Evolutionary conservation across 2,797 vertebrate species (phyloP), one percentile per base, ranked within the genome.

Genomic region (Lindbergichthys nudifrons): DNA sequence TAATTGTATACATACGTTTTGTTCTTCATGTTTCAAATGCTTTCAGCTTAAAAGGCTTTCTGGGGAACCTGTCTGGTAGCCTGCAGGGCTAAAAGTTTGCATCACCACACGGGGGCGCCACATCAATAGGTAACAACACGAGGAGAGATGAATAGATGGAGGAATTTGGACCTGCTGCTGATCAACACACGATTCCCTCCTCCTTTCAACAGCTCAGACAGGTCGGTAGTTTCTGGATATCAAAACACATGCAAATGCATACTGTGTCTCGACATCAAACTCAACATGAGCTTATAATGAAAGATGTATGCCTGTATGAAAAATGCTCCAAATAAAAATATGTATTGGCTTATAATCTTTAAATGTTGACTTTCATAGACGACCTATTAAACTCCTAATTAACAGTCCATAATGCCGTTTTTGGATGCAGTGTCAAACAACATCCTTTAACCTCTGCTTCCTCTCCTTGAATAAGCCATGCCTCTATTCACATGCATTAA

Each of bases 101-200:
- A 21, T 0, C 5, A 26, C 88, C 93, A 88, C 89, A 48, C 19
- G 92, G 77, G 79, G 89, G 92, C 89, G 89, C 86, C 79, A 83
- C 63, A 77, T 68, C 74, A 65, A 53, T 53, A 74, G 15, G 21
- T 53, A 65, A 75, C n/a, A 70, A 14, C 57, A 30, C 57, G 30
- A 26, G 18, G 14, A 12, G 15, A 0, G 32, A 12, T 10, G n/a
- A 5, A 45, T 41, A 0, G 23, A 36, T 4, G 61, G 26, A 13
- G 11, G 52, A 2, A 7, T 26, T 26, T 6, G n/a, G 63, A 79
- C 65, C 54, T 78, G 82, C 58, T 77, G 64, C 65, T 48, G 5
- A 21, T 45, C 48, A 14, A 14, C 30, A 56, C 39, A 3, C 11
- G n/a, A 56, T 57, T 52, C 13, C 30, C n/a, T 59, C 62, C 16